These are phyloP conservation scores for Enteromius argenteus DNA, from an alignment of 2,797 vertebrate genomes.

Conservation along the genomic window DNA sequence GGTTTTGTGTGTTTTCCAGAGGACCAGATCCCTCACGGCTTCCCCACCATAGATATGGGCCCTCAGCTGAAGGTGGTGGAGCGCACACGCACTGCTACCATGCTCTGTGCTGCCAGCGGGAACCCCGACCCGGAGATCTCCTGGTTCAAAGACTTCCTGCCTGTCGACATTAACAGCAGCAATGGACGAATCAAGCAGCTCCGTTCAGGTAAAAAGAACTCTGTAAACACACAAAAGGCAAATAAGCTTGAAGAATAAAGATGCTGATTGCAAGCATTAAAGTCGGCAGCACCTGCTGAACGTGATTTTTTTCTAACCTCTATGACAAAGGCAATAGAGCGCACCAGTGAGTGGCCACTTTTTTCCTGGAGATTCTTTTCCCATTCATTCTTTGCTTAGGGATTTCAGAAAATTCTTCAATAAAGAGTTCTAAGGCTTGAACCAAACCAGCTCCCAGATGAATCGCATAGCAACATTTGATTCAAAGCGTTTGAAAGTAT, in stretches of 20 bases:
- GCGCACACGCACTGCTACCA: constrained; percentile 93
- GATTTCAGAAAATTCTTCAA: constrained; percentile 31
- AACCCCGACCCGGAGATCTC: constrained; percentile 96
- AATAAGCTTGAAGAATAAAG: background rate
- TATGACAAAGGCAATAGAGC: constrained; percentile 35
- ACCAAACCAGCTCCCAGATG: constrained; percentile 7
- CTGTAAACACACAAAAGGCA: background rate
- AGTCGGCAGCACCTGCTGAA: background rate
- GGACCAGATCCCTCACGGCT: constrained; percentile 92
- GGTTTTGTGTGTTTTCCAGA: constrained; percentile 75
- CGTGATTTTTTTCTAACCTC: background rate
- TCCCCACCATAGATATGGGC: constrained; percentile 96
- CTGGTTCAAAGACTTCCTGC: constrained; percentile 98
- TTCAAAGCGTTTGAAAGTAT: background rate
- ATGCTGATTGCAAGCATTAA: background rate
- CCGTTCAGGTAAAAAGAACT: constrained; percentile 87
- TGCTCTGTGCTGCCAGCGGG: constrained; percentile 95
- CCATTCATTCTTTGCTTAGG: constrained; percentile 54
- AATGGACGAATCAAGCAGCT: constrained; percentile 95
- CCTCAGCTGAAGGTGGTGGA: constrained; percentile 98
- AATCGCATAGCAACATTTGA: constrained; percentile 11
- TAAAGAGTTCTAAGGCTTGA: constrained; percentile 2
- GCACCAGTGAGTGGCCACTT: constrained; percentile 42
- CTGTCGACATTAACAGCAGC: constrained; percentile 90
- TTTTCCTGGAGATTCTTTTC: constrained; percentile 28